Conservation (phyloP, 2,888 invertebrate genomes). For the Hydropsyche betteni region DNA sequence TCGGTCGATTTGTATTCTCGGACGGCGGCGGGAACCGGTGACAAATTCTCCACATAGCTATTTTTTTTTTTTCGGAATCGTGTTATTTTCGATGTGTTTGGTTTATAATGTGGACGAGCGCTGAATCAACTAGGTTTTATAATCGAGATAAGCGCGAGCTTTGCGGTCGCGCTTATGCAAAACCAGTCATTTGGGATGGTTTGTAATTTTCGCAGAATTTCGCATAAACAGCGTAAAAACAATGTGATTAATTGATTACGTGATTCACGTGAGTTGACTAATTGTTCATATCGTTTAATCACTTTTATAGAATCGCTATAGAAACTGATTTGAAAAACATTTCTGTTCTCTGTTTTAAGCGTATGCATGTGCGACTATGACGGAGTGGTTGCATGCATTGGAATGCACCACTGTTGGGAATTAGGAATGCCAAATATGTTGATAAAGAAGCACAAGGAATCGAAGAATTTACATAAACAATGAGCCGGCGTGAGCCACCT, state of each 20-base stretch:
- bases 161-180: not conserved
- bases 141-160: not conserved
- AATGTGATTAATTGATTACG: not conserved
- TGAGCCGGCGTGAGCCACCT: constrained; percentile 46
- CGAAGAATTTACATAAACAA: constrained; percentile 49
- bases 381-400: constrained; percentile 18
- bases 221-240: not conserved
- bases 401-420: constrained; percentile 42
- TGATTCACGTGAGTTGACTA: constrained; percentile 12
- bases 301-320: not conserved
- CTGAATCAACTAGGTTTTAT: not conserved
- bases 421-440: constrained; percentile 47
- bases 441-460: constrained; percentile 42
- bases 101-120: not conserved
- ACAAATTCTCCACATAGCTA: constrained; percentile 12
- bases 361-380: not conserved
- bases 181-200: not conserved
- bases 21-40: not conserved
- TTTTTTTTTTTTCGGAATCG: not conserved
- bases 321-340: not conserved
- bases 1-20: constrained; percentile 25
- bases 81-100: not conserved
- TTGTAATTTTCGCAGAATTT: not conserved
- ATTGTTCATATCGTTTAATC: not conserved
- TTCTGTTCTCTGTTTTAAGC: not conserved